A percentile compares a stretch with the other conserved stretches of the same genome.
phyloP scores from a whole-genome alignment of 2,797 vertebrate species.

The Iguana delicatissima region DNA sequence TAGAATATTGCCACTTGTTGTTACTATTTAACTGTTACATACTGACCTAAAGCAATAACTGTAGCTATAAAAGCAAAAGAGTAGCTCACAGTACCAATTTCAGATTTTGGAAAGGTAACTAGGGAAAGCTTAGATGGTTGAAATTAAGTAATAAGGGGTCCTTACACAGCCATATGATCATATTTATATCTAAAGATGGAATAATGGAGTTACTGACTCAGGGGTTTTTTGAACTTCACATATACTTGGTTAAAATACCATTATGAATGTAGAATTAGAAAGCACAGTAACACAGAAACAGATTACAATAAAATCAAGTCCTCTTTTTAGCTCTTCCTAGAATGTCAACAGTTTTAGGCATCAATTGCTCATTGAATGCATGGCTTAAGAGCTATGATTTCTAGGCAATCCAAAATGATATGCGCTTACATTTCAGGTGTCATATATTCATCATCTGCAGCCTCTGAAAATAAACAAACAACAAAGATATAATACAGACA shows the following conservation, averaged over 20 bases:
- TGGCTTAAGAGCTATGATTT: background rate
- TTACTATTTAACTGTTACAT: too few species aligned
- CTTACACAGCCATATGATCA: background rate
- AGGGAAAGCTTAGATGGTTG: background rate
- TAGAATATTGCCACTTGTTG: too few species aligned
- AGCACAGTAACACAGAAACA: background rate
- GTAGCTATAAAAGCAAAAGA: background rate
- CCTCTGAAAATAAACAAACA: slow-evolving; percentile 67
- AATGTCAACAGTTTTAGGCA: background rate
- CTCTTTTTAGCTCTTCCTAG: background rate
- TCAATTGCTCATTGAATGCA: background rate
- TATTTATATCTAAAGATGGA: background rate
- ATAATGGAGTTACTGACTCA: background rate
- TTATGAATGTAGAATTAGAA: background rate
- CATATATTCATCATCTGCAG: slow-evolving; percentile 57
- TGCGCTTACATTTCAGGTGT: slow-evolving; percentile 71
- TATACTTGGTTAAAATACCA: background rate
- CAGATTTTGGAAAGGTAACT: background rate
- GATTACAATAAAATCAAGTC: background rate
- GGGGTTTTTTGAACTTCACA: background rate
- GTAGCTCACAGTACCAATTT: background rate
- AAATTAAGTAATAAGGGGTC: too few species aligned
- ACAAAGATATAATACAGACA: background rate
- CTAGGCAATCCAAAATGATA: background rate
- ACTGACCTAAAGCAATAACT: background rate